phyloP scores from a whole-genome alignment of 2,113 vertebrate species.

The Varanus komodoensis region DNA sequence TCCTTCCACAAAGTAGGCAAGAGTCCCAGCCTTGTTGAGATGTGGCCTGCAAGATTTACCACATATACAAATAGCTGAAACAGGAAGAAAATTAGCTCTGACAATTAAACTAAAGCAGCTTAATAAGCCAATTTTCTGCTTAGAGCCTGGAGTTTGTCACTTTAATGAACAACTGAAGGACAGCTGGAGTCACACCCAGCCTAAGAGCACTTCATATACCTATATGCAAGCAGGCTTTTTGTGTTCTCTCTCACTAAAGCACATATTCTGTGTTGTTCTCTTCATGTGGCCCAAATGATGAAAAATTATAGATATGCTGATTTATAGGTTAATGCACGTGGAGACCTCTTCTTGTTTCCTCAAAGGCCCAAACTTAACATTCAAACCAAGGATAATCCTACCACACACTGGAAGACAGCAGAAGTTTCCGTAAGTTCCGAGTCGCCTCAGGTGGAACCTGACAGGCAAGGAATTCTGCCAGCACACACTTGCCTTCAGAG shows the following conservation, averaged over 20 bases:
- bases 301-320: neutral
- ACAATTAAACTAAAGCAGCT: conserved; percentile 28
- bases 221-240: neutral
- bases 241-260: neutral
- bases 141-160: neutral
- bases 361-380: neutral
- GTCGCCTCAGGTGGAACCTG: neutral
- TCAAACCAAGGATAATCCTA: neutral
- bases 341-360: neutral
- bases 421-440: neutral
- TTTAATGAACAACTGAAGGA: neutral
- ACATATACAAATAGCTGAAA: conserved; percentile 20
- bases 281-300: neutral
- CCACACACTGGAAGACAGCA: neutral
- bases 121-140: conserved; percentile 35
- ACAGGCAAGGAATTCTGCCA: neutral
- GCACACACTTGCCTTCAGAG: neutral
- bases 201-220: neutral
- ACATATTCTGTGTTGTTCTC: neutral
- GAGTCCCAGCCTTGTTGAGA: neutral
- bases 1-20: neutral
- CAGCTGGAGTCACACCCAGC: neutral
- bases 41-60: conserved; percentile 30
- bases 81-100: conserved; percentile 23
- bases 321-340: neutral